Evolutionary conservation across 2,113 vertebrate genomes (phyloP), one percentile per base, ranked within the genome.

Genomic region (Mus musculus): DNA sequence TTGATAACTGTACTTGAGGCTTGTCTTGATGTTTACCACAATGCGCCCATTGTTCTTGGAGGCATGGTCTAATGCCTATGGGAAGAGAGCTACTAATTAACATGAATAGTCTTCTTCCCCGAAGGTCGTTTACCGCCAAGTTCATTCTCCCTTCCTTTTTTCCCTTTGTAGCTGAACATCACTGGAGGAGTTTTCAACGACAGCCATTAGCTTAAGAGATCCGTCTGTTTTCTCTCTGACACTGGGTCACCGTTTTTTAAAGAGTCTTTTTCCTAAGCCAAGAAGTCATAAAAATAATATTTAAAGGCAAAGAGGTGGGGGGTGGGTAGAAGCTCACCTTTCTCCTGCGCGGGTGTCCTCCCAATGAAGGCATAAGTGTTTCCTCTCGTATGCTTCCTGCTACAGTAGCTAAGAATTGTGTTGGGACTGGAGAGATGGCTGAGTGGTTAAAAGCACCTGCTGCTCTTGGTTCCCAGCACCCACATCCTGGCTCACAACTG

Each of bases 51-150:
- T 99, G 99, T 99, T 99, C 97, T 39, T 95, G 97, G 98, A 98
- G 97, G 98, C 98, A 98, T 98, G 98, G 99, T 98, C 99, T 99
- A 99, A 99, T 99, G 99, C 99, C 99, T 99, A 98, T 98, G 99
- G 98, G 99, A 99, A 99, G 99, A 99, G 99, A 99, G 98, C 98
- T 98, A 99, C 99, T 99, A 99, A 99, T 99, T 99, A 99, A 98
- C 99, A 99, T 99, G 99, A 99, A 99, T 99, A 99, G 98, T 99
- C 98, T 98, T 98, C 98, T 98, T 99, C 98, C 98, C 97, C 98
- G 98, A 99, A 99, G 99, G 99, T 99, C 99, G 93, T 98, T 99
- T 98, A 98, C 98, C 98, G 93, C 98, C 98, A 98, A 99, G 98
- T 98, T 98, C 98, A 98, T 98, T 98, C 98, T 98, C 97, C 54